A percentile compares a stretch with the other conserved stretches of the same genome.
Evolutionary conservation across 2,888 invertebrate species (phyloP).

Genomic region (Hypomecis atomaria): DNA sequence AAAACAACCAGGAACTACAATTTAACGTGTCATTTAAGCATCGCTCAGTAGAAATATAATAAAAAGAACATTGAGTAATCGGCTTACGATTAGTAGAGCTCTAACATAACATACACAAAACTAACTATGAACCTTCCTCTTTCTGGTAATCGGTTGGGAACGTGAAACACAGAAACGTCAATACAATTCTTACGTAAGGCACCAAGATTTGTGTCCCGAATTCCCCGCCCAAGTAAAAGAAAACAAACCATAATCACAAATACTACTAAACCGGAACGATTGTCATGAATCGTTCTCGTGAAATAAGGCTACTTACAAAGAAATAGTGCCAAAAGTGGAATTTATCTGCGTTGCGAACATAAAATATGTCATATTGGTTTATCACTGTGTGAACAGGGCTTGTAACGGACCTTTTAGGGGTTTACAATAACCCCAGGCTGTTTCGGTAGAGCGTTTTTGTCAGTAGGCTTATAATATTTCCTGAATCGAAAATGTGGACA

Average conservation of each 20-base stretch:
- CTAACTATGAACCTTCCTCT: too few species aligned
- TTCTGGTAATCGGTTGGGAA: neutral
- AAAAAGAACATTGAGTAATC: too few species aligned
- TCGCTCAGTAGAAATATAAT: too few species aligned
- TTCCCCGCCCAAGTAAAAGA: slow-evolving; percentile 13
- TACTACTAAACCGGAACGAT: slow-evolving; percentile 22
- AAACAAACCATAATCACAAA: slow-evolving; percentile 31
- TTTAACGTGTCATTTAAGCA: too few species aligned
- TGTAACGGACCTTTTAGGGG: slow-evolving; percentile 50
- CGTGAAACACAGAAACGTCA: neutral
- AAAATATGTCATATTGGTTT: slow-evolving; percentile 58
- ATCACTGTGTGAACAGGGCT: slow-evolving; percentile 69
- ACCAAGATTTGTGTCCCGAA: slow-evolving; percentile 7
- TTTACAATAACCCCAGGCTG: slow-evolving; percentile 30
- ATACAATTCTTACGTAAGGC: neutral
- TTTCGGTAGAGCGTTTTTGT: slow-evolving; percentile 19
- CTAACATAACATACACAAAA: too few species aligned
- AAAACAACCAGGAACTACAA: too few species aligned
- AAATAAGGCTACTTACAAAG: slow-evolving; percentile 39
- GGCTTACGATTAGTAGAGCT: too few species aligned
- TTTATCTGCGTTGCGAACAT: slow-evolving; percentile 47
- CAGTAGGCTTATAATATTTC: slow-evolving; percentile 13
- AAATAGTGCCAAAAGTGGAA: slow-evolving; percentile 47
- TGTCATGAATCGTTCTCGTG: slow-evolving; percentile 28
- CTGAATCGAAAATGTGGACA: slow-evolving; percentile 7